Conservation (phyloP, 2,113 vertebrate genomes). For the Misgurnus mizolepis region DNA sequence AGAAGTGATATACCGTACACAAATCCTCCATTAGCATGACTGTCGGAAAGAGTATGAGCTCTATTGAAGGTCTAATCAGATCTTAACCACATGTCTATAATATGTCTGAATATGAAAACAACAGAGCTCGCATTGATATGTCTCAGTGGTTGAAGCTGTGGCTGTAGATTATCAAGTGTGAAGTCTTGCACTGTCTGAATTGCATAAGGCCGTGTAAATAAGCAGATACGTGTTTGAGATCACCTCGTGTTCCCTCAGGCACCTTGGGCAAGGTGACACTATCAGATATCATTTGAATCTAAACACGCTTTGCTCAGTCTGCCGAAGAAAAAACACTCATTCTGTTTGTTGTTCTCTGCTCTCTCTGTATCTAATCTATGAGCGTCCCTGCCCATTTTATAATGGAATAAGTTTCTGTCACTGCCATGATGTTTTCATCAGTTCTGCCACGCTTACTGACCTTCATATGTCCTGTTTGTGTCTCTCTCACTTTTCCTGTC, state of each 20-base stretch:
- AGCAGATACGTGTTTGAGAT: slow-evolving; percentile 33
- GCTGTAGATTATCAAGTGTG: neutral
- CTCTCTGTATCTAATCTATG: slow-evolving; percentile 37
- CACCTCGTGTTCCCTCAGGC: slow-evolving; percentile 29
- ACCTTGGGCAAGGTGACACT: slow-evolving; percentile 46
- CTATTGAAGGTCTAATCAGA: neutral
- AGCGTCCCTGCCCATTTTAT: slow-evolving; percentile 13
- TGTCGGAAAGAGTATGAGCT: slow-evolving; percentile 2
- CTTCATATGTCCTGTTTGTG: neutral
- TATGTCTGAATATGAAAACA: neutral
- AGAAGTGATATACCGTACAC: neutral
- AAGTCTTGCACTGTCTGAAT: slow-evolving; percentile 17
- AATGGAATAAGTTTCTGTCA: slow-evolving; percentile 36
- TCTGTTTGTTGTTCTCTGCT: slow-evolving; percentile 38
- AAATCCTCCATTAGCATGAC: slow-evolving; percentile 13
- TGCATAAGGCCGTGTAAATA: slow-evolving; percentile 45
- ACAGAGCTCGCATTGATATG: neutral
- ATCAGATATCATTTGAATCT: slow-evolving; percentile 53
- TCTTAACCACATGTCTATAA: no score
- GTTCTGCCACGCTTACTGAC: slow-evolving; percentile 58
- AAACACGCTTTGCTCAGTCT: slow-evolving; percentile 24
- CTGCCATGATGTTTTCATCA: neutral
- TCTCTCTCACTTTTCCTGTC: slow-evolving; percentile 17
- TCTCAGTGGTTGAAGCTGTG: neutral
- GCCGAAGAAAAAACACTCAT: neutral